phyloP scores from a whole-genome alignment of 23 tunicate species.

The Corella eumyota region DNA sequence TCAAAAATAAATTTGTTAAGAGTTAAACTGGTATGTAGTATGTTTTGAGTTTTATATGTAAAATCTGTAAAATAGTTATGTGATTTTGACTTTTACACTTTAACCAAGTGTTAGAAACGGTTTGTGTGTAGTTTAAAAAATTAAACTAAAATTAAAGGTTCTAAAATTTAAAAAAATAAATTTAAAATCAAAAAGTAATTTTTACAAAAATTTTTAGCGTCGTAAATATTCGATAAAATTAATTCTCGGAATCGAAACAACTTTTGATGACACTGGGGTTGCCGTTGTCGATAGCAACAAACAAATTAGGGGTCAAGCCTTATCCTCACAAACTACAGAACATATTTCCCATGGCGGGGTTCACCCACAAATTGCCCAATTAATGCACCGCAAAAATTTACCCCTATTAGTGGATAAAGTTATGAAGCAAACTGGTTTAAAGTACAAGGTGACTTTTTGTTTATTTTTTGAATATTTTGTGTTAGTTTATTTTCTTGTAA shows the following conservation, averaged over 20 bases:
- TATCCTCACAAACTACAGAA: slow-evolving; percentile 22
- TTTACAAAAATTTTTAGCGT: too few relatives aligned
- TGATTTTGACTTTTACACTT: too few relatives aligned
- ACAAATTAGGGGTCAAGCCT: slow-evolving; percentile 44
- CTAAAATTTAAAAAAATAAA: not conserved
- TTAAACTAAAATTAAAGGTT: not conserved
- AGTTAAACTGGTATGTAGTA: too few relatives aligned
- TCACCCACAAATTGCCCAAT: slow-evolving; percentile 36
- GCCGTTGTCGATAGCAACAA: slow-evolving; percentile 64
- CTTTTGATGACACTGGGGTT: slow-evolving; percentile 91
- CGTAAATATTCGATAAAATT: too few relatives aligned
- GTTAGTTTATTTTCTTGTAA: not conserved
- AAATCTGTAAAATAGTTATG: too few relatives aligned
- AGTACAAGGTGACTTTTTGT: slow-evolving; percentile 18
- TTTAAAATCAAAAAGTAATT: not conserved
- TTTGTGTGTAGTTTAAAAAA: too few relatives aligned
- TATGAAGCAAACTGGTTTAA: slow-evolving; percentile 30
- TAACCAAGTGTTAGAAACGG: too few relatives aligned
- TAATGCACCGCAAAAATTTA: slow-evolving; percentile 29
- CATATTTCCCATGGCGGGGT: slow-evolving; percentile 60
- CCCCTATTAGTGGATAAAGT: slow-evolving; percentile 56
- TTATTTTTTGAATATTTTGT: not conserved
- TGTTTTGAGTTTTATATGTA: too few relatives aligned
- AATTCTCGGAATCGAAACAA: slow-evolving; percentile 69
- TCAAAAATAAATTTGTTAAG: too few relatives aligned